Base-by-base conservation (phyloP, 2,888 invertebrate species). In the Sarcophaga caerulescens region DNA sequence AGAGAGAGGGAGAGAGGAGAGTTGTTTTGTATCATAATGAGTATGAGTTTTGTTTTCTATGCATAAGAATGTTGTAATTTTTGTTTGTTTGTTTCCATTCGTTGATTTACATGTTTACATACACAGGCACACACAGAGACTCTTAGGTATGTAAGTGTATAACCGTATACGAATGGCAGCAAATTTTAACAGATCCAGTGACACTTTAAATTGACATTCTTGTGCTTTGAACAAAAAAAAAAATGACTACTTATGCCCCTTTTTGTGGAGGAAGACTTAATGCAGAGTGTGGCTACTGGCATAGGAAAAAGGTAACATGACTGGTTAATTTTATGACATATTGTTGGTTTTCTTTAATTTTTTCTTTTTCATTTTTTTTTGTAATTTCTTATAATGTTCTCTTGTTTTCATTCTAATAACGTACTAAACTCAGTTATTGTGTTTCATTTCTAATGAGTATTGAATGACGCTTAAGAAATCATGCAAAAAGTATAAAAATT, bases 121-220 rank as follows among this genome's bases (percentile, higher is more conserved):
- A 47, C 47, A 47, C 12, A 47, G 3, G 10, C 12, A 47, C 14
- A 12, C 14, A 47, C 47, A 47, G 11, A 47, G 11, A 14, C 14
- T 11, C 14, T 14, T 47, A 47, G 47, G 47, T 14, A 47, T 47
- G 47, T 47, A 2, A 8, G 47, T 11, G 47, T 47, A 1, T 14
- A 3, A 14, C 47, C 11, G 4, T 47, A 14, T 14, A 47, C 12
- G 14, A 2, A 35, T 12, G 65, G 44, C 4, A 66, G 6, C 25
- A 44, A n/a, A 66, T 44, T 44, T 47, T 47, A 47, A 47, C 14
- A 60, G 23, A 79, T 47, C n/a, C 45, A 60, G 23, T 75, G 81
- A 62, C 75, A 85, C 73, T 73, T 68, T 52, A 80, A 82, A 80
- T 76, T 85, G 82, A 76, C 80, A 83, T 83, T 82, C 73, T 86